A percentile compares a stretch with the other conserved stretches of the same genome.
phyloP scores from a whole-genome alignment of 2,888 invertebrate genomes.

The Mayetiola destructor region DNA sequence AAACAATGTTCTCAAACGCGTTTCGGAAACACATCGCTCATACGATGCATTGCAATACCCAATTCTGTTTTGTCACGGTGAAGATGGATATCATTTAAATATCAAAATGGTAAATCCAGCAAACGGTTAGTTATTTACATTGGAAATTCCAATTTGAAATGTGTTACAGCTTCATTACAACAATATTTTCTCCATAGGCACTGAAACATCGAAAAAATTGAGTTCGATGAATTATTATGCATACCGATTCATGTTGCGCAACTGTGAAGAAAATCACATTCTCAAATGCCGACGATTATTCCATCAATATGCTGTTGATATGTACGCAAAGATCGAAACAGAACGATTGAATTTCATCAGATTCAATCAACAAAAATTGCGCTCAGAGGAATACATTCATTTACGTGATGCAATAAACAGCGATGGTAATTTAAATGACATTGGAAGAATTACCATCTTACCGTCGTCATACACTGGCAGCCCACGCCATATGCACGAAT shows the following conservation, averaged over 20 bases:
- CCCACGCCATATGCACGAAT: conserved; percentile 20
- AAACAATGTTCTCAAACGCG: conserved; percentile 20
- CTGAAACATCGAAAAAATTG: conserved; percentile 20
- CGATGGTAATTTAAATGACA: conserved; percentile 19
- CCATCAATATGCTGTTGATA: conserved; percentile 26
- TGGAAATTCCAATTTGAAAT: too few relatives aligned
- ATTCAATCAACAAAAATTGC: conserved; percentile 23
- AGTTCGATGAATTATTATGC: conserved; percentile 23
- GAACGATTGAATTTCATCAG: conserved; percentile 23
- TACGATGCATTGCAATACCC: conserved; percentile 30
- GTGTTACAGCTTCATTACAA: too few relatives aligned
- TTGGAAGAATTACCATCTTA: conserved; percentile 18
- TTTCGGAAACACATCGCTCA: conserved; percentile 23
- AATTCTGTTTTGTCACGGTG: conserved; percentile 23
- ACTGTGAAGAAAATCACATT: conserved; percentile 18
- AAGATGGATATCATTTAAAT: conserved; percentile 23
- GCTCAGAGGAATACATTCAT: conserved; percentile 24
- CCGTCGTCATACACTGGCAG: conserved; percentile 19
- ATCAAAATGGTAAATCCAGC: conserved; percentile 17
- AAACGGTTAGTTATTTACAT: too few relatives aligned
- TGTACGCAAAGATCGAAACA: conserved; percentile 26
- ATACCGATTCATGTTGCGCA: conserved; percentile 21
- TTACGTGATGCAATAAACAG: conserved; percentile 24
- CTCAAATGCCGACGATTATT: conserved; percentile 21
- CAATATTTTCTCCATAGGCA: conserved; percentile 16